Base-by-base conservation (phyloP, 2,113 vertebrate species). In the Caloenas nicobarica region DNA sequence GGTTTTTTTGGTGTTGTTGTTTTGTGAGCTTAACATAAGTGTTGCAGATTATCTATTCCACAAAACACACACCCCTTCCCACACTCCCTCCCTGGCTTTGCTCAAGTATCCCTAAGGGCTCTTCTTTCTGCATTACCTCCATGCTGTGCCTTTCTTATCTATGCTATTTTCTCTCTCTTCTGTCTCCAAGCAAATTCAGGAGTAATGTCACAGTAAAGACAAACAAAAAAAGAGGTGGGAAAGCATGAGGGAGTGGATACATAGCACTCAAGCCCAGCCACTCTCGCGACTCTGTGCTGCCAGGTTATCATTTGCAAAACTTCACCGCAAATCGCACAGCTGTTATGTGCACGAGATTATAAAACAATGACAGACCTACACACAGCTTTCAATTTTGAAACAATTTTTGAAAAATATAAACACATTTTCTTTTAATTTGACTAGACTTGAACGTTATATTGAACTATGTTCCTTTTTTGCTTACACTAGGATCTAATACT, bases 21-120 rank as follows among this genome's bases (percentile, higher is more conserved):
- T 46, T 46, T 19, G 36, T 34, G 5, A 66, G 17, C 6, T 31
- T 54, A 81, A 28, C 34, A 46, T 46, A 56, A 57, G 11, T 74
- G 16, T 24, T 38, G 29, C 56, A 65, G 51, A 33, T 9, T 10
- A 22, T 19, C 2, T 10, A 5, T 53, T 48, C 8, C 7, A 50
- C 5, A 42, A 38, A 8, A 26, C 11, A 18, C 0, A 6, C 10
- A 33, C 15, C 16, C 23, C 23, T 33, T 33, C 29, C 14, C 9
- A 11, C 1, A 2, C 5, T 1, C 31, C 5, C 4, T 2, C 24
- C 14, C 6, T 0, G 1, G 9, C 7, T 86, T 73, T 66, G 14
- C 23, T 38, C 12, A 29, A 5, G 14, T 82, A 13, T 65, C 14
- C 3, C 3, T 62, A 29, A 40, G 9, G 12, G 1, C 18, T 71